Base-by-base conservation (phyloP, 1,140 invertebrate genomes). In the Cherax quadricarinatus region DNA sequence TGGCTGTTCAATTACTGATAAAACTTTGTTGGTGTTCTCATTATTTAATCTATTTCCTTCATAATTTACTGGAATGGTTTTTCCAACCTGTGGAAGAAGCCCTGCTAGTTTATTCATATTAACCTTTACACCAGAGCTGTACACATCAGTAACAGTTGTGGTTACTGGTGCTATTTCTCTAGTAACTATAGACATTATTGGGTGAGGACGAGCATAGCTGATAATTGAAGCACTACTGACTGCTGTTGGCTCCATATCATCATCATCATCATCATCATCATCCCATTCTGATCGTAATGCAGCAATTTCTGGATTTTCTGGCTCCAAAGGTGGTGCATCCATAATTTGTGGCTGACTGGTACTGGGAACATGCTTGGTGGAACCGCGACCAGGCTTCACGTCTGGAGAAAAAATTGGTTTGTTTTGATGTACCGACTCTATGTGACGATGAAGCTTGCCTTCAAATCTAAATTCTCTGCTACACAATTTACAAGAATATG, bases 401-500 rank as follows among this genome's bases (percentile, higher is more conserved):
- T 94, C 93, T 1, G 93, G 86, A 30, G 93, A 93, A 66, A 94
- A 94, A 14, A 94, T 94, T 62, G 88, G 24, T 57, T 94, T 94
- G 53, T 94, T 93, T 41, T 94, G 93, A 86, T 94, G 93, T 4
- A 94, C 93, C 30, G 85, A 85, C 80, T 94, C 93, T 62, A 94
- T 94, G 79, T 94, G 93, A 16, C 93, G 80, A 81, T 94, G 93
- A n/a, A 94, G 85, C 66, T 94, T 94, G 51, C 93, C 93, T 66
- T 94, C 93, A 81, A 94, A 94, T 51, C 93, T 86, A 78, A 94
- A 94, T 73, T 94, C 93, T 70, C 93, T 82, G 79, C 92, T 89
- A 86, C 93, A 94, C 48, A 94, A 82, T 75, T 94, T 94, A 78
- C 93, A 94, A 6, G 93, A 94, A 62, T 94, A 94, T 62, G 93